phyloP scores from a whole-genome alignment of 2,113 vertebrate species.

The Carassius auratus region DNA sequence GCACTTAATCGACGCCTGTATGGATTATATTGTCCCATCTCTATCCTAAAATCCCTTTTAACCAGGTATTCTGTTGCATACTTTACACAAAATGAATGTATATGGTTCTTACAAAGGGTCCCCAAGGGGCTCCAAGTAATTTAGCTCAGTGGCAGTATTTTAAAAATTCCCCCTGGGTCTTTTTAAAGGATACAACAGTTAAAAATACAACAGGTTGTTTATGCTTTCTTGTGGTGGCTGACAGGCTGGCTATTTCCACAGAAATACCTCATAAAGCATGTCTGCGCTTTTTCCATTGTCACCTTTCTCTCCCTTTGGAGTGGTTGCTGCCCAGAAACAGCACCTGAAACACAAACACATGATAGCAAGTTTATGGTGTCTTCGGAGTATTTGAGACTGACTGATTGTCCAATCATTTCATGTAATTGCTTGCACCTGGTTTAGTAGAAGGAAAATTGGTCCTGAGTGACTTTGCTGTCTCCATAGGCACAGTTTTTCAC shows the following conservation, averaged over 20 bases:
- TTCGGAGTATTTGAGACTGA: conserved; percentile 51
- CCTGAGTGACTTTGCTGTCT: conserved; percentile 52
- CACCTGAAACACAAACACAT: conserved; percentile 45
- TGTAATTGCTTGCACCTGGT: conserved; percentile 57
- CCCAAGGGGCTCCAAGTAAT: conserved; percentile 6
- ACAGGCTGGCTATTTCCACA: conserved; percentile 42
- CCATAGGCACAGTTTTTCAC: conserved; percentile 40
- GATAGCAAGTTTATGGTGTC: conserved; percentile 42
- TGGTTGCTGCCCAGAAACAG: conserved; percentile 37
- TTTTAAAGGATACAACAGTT: conserved; percentile 47
- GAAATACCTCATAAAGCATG: conserved; percentile 54
- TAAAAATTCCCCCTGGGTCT: conserved; percentile 40
- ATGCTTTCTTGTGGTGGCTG: conserved; percentile 34
- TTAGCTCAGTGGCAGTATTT: conserved; percentile 42
- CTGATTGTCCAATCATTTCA: conserved; percentile 55
- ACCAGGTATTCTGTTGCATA: conserved; percentile 5
- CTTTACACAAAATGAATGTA: conserved; percentile 8
- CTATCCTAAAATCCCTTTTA: conserved; percentile 2
- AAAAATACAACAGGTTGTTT: conserved; percentile 51
- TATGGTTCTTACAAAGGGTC: conserved; percentile 24
- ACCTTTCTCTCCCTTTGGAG: conserved; percentile 42
- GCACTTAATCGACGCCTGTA: conserved; percentile 5
- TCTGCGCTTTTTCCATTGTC: conserved; percentile 32
- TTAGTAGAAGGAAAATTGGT: conserved; percentile 52
- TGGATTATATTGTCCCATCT: conserved; percentile 10